These are phyloP conservation scores for Cepphus grylle DNA, from an alignment of 2,113 vertebrate genomes.

Conservation along the genomic window DNA sequence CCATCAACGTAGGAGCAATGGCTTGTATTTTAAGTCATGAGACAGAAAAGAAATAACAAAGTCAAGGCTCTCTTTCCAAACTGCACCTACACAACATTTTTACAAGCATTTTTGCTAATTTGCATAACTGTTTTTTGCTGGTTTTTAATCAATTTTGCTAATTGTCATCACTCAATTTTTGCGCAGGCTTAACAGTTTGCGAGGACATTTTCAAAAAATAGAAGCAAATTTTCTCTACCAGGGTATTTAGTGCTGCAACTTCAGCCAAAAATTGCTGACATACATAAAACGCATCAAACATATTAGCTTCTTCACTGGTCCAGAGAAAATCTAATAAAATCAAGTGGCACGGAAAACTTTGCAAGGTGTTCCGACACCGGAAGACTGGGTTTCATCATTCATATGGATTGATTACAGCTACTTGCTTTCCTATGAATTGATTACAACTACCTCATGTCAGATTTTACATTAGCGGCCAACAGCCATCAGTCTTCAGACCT, in stretches of 20 bases:
- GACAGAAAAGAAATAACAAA: conserved; percentile 36
- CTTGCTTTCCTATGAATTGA: not conserved
- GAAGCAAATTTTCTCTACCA: not conserved
- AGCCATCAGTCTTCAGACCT: not conserved
- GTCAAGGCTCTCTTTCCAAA: not conserved
- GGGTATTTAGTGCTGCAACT: not conserved
- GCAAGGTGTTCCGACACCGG: not conserved
- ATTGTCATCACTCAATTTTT: not conserved
- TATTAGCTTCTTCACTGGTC: not conserved
- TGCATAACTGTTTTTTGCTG: not conserved
- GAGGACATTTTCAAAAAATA: not conserved
- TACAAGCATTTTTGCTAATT: not conserved
- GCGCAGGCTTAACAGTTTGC: not conserved
- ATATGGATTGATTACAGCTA: not conserved
- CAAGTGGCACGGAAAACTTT: not conserved
- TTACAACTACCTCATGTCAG: not conserved
- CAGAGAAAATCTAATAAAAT: conserved; percentile 18
- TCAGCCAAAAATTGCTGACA: not conserved
- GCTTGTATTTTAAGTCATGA: conserved; percentile 41
- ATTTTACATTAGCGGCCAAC: not conserved
- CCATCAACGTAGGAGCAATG: conserved; percentile 42
- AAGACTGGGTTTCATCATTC: not conserved
- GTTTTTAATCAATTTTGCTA: conserved; percentile 1
- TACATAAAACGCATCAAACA: not conserved
- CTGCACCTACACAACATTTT: not conserved